Percentiles rank a stretch among this genome's conserved stretches.
These are phyloP conservation scores for Xanthorhoe designata DNA, from an alignment of 2,888 invertebrate species.

Conservation along the genomic window DNA sequence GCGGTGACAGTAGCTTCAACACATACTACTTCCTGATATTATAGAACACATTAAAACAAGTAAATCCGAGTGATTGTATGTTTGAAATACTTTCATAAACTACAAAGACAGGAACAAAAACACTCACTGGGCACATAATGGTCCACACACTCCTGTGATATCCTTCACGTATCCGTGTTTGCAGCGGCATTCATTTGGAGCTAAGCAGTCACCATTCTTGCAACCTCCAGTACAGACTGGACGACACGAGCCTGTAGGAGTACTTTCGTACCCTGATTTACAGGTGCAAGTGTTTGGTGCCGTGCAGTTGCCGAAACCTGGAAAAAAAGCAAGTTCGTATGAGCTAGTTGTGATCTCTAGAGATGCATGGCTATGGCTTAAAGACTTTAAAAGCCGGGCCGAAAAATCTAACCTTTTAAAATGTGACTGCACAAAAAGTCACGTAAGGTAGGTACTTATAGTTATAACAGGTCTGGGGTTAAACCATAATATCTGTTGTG, in stretches of 20 bases:
- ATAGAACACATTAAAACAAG: too few species aligned
- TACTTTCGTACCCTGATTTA: conserved; percentile 75
- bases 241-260: conserved; percentile 71
- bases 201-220: conserved; percentile 77
- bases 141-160: conserved; percentile 57
- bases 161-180: conserved; percentile 57
- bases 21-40: too few species aligned
- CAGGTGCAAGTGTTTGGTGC: conserved; percentile 86
- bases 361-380: too few species aligned
- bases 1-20: too few species aligned
- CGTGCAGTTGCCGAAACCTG: conserved; percentile 77
- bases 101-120: background rate
- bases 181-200: conserved; percentile 84
- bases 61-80: too few species aligned
- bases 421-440: too few species aligned
- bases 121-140: conserved; percentile 68
- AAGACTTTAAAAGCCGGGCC: too few species aligned
- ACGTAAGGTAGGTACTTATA: too few species aligned
- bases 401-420: too few species aligned
- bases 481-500: too few species aligned
- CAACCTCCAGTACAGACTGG: conserved; percentile 54
- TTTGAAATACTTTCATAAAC: too few species aligned
- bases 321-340: background rate
- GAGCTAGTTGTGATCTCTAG: background rate
- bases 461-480: too few species aligned